These are phyloP conservation scores for Orthonyx spaldingii DNA, from an alignment of 2,113 vertebrate genomes.

Conservation along the genomic window DNA sequence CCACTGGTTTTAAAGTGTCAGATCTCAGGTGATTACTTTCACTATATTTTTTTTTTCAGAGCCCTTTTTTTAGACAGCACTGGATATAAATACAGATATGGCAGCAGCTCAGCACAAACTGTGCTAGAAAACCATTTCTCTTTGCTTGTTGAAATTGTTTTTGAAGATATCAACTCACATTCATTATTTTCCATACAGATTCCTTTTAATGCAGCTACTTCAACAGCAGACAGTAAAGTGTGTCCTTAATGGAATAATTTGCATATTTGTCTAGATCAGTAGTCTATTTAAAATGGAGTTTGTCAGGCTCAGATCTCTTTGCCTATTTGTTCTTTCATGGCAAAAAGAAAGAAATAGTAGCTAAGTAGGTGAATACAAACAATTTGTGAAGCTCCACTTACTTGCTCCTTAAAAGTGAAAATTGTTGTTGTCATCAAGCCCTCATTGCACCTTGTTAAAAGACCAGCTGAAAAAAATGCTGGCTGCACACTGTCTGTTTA, in stretches of 20 bases:
- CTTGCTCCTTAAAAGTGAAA: not conserved
- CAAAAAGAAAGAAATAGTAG: not conserved
- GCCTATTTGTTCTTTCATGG: not conserved
- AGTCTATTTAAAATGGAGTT: not conserved
- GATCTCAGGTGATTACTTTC: not conserved
- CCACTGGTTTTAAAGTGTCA: not conserved
- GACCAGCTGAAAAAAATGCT: not conserved
- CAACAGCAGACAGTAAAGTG: not conserved
- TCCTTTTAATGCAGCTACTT: not conserved
- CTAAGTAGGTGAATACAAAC: not conserved
- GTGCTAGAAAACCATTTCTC: not conserved
- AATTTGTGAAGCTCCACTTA: not conserved
- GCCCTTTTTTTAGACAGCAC: not conserved
- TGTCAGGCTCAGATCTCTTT: not conserved
- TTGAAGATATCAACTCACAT: not conserved
- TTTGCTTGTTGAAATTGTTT: not conserved
- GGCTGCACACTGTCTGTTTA: not conserved
- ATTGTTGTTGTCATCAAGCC: not conserved
- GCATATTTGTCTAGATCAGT: not conserved
- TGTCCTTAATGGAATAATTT: not conserved
- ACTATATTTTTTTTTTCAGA: not conserved
- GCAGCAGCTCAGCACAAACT: not conserved
- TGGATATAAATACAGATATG: not conserved
- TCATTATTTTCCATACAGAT: not conserved
- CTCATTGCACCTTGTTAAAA: not conserved